These are phyloP conservation scores for Spheniscus humboldti DNA, from an alignment of 2,797 vertebrate genomes.

Conservation along the genomic window DNA sequence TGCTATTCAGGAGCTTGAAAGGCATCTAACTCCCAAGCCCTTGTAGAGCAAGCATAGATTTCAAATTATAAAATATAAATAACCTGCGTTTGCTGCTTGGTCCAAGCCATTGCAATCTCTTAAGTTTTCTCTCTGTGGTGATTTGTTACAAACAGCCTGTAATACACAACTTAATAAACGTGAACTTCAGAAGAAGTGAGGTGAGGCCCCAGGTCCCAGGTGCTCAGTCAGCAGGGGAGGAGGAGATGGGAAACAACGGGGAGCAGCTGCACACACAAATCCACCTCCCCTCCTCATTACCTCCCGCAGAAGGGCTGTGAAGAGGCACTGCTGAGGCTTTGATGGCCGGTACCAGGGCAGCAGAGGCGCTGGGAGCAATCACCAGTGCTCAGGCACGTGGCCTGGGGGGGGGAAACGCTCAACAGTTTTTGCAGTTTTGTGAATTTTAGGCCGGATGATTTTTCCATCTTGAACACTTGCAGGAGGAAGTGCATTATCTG, in stretches of 20 bases:
- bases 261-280: neutral
- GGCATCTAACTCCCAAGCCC: neutral
- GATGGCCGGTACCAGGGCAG: neutral
- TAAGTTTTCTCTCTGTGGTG: neutral
- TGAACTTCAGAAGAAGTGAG: neutral
- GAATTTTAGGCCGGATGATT: neutral
- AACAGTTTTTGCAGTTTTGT: neutral
- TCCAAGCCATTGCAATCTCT: neutral
- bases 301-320: fast-evolving
- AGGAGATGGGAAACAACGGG: neutral
- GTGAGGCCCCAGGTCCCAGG: neutral
- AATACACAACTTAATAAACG: neutral
- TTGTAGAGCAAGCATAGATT: conserved; percentile 17
- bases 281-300: no score
- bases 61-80: conserved; percentile 42
- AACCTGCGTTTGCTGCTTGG: neutral
- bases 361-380: neutral
- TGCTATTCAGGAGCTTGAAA: conserved; percentile 41
- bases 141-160: neutral
- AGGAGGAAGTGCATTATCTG: neutral
- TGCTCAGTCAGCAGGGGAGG: neutral
- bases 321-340: neutral
- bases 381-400: fast-evolving
- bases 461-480: neutral
- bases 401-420: fast-evolving